These are phyloP conservation scores for Aporophyla lueneburgensis DNA, from an alignment of 2,888 invertebrate species.

Conservation along the genomic window DNA sequence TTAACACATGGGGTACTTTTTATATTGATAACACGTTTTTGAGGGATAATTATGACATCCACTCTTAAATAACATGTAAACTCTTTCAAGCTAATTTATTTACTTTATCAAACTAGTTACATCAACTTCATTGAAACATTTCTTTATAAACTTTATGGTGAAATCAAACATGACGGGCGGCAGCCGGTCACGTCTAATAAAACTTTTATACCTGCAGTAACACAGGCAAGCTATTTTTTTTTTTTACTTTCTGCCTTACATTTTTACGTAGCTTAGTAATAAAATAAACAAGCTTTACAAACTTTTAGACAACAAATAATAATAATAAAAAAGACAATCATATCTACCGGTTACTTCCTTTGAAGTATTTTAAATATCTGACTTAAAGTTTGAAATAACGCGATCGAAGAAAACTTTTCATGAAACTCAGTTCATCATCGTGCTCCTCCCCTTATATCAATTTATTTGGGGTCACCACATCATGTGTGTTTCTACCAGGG, in stretches of 20 bases:
- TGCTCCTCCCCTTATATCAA: no score
- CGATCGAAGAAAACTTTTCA: not conserved
- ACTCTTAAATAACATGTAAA: not conserved
- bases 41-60: no score
- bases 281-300: slow-evolving; percentile 16
- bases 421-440: not conserved
- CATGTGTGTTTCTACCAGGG: no score
- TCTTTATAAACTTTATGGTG: not conserved
- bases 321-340: not conserved
- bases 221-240: not conserved
- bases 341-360: not conserved
- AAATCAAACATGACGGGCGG: slow-evolving; percentile 1
- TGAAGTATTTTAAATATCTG: not conserved
- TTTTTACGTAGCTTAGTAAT: slow-evolving; percentile 30
- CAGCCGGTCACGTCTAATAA: slow-evolving; percentile 18
- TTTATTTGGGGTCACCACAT: no score
- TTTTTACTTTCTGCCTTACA: slow-evolving; percentile 3
- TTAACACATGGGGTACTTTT: no score
- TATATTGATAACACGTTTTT: no score
- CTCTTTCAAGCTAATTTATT: not conserved
- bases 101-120: not conserved
- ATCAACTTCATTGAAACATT: not conserved
- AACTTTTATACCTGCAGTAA: slow-evolving; percentile 34
- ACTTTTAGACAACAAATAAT: slow-evolving; percentile 13
- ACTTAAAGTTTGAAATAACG: not conserved